Percentiles rank a stretch among this genome's conserved stretches.
Conservation (phyloP, 2,113 vertebrate genomes). For the Fukomys damarensis region DNA sequence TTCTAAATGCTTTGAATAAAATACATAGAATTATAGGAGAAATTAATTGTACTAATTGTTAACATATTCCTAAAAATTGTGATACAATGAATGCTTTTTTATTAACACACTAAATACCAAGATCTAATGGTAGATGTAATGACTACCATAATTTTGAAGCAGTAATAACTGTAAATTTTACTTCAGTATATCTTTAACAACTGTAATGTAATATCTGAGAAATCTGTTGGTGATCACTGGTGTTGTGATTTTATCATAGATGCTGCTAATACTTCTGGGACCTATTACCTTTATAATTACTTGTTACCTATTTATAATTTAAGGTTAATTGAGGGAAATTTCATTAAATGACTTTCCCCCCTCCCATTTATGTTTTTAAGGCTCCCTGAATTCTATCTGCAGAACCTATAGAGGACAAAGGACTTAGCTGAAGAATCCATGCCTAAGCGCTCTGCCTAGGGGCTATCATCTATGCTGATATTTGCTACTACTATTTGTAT, state of each 20-base stretch:
- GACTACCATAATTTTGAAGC: neutral
- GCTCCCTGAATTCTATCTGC: neutral
- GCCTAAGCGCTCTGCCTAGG: neutral
- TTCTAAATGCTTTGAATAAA: neutral
- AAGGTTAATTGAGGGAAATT: neutral
- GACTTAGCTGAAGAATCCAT: neutral
- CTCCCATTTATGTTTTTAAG: neutral
- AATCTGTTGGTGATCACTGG: neutral
- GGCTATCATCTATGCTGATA: neutral
- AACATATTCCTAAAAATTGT: slow-evolving; percentile 10
- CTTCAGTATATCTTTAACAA: neutral
- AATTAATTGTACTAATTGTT: neutral
- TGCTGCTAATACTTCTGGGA: neutral
- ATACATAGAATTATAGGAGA: neutral
- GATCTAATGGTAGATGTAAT: neutral
- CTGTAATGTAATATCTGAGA: neutral
- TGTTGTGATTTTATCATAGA: neutral
- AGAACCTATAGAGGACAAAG: neutral
- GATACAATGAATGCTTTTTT: neutral
- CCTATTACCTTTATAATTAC: neutral
- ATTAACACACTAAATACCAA: neutral
- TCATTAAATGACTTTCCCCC: neutral
- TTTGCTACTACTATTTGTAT: neutral
- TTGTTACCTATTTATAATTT: neutral
- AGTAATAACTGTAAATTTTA: neutral